Percentiles rank a stretch among this genome's conserved stretches.
phyloP scores from a whole-genome alignment of 2,113 vertebrate genomes.

The Notothenia coriiceps region DNA sequence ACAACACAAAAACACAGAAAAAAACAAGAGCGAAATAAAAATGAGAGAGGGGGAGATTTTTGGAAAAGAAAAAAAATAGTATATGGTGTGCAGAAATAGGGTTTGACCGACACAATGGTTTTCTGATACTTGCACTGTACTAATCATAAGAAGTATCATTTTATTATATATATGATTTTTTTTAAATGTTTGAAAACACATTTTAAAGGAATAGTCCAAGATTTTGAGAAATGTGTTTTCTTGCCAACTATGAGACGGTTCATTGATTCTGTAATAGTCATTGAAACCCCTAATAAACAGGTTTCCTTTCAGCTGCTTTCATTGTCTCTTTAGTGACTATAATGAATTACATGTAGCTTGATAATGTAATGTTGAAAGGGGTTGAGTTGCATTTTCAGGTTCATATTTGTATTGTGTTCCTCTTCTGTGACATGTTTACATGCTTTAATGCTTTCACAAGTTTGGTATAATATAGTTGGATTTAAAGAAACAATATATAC shows the following conservation, averaged over 20 bases:
- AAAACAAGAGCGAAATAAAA: conserved; percentile 40
- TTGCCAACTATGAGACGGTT: neutral
- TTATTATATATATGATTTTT: neutral
- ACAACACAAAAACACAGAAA: conserved; percentile 54
- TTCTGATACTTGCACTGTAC: conserved; percentile 26
- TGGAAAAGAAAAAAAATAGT: conserved; percentile 11
- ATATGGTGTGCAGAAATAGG: conserved; percentile 14
- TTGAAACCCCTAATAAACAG: neutral
- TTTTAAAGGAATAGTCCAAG: neutral
- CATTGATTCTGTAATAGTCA: neutral
- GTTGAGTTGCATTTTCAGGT: too few relatives aligned
- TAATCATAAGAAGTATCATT: neutral
- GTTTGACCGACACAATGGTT: conserved; percentile 55
- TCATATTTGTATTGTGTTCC: neutral
- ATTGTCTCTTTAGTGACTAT: neutral
- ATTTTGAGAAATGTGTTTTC: neutral
- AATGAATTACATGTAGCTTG: too few relatives aligned
- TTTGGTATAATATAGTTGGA: conserved; percentile 20
- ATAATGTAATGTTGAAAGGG: too few relatives aligned
- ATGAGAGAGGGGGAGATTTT: neutral
- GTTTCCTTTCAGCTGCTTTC: neutral
- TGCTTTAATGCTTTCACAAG: neutral
- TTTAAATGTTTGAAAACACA: neutral
- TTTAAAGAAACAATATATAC: conserved; percentile 47
- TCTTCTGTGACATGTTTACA: neutral